Evolutionary conservation across 1,140 invertebrate genomes (phyloP), one percentile per base, ranked within the genome.

Genomic region (Bilobella aurantiaca): DNA sequence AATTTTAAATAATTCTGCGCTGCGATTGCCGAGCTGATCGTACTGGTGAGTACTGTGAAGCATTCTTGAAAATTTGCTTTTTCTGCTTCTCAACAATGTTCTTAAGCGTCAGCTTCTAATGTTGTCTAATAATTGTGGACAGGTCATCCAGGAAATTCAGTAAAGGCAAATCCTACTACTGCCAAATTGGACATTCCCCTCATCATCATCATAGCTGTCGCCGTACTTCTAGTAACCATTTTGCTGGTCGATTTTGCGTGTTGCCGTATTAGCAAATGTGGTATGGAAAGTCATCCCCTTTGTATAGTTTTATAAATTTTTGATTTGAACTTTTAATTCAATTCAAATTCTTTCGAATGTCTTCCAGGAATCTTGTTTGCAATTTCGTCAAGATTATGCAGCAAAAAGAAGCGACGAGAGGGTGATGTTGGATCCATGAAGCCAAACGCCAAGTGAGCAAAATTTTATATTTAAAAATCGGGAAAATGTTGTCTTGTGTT

Each of bases 221-320:
- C 82, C 46, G 82, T 85, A 53, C 80, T 91, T 14, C 77, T 91
- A 34, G 74, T 91, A 64, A 81, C 90, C 60, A 79, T 91, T 32
- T 79, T 91, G 67, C 81, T 91, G 65, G 83, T 90, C 66, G 90
- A 93, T 75, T 77, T 90, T 0, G 81, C 87, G 1, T 87, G 87
- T 66, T 87, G 82, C 78, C 79, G 81, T 63, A 77, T 81, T 46
- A 78, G 79, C 65, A 77, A 81, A 65, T 79, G 77, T 74, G 81
- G 81, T 82, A 73, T 74, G 23, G 8, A 12, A 69, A 49, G 18
- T n/a, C n/a, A n/a, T n/a, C n/a, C n/a, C n/a, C n/a, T n/a, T n/a
- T n/a, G n/a, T 28, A 21, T 28, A 12, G 5, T 53, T n/a, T 21
- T 12, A 14, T 12, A 25, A 49, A 31, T 62, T 66, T 65, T 28